phyloP scores from a whole-genome alignment of 30 jellyfish, hydroid and myxozoan species.

The Nemopilema nomurai region DNA sequence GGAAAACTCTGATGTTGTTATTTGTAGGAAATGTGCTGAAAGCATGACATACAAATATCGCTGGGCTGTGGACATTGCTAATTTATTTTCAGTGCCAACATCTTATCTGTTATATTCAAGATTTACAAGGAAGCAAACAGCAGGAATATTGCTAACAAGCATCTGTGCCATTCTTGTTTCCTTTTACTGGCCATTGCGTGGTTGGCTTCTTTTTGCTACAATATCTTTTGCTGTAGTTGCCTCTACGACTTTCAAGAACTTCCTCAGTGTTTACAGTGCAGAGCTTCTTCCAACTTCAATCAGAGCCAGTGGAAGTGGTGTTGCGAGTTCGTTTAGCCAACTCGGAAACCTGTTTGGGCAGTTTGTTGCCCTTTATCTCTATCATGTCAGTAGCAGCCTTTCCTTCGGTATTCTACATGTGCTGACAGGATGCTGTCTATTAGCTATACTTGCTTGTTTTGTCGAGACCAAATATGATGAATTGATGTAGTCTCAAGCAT shows the following conservation, averaged over 20 bases:
- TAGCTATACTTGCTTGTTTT: no score
- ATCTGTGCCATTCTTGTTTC: not conserved
- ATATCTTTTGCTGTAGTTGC: not conserved
- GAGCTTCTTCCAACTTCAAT: conserved; percentile 4
- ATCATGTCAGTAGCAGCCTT: not conserved
- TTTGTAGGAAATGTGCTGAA: not conserved
- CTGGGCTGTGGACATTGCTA: not conserved
- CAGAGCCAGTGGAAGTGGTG: not conserved
- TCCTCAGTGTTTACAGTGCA: not conserved
- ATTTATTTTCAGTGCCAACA: not conserved
- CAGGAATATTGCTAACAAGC: not conserved
- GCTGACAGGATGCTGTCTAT: no score
- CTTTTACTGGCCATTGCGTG: not conserved
- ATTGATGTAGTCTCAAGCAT: no score
- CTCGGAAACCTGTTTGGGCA: not conserved
- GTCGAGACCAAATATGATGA: no score
- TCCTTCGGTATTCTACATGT: conserved; percentile 4
- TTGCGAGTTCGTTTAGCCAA: not conserved
- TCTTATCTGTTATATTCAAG: not conserved
- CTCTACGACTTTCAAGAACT: not conserved
- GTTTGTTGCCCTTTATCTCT: not conserved
- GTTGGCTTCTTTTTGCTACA: not conserved
- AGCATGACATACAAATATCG: conserved; percentile 1
- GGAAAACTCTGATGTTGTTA: not conserved
- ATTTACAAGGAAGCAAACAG: not conserved